phyloP scores from a whole-genome alignment of 2,888 invertebrate species.

The Orthosia cruda region DNA sequence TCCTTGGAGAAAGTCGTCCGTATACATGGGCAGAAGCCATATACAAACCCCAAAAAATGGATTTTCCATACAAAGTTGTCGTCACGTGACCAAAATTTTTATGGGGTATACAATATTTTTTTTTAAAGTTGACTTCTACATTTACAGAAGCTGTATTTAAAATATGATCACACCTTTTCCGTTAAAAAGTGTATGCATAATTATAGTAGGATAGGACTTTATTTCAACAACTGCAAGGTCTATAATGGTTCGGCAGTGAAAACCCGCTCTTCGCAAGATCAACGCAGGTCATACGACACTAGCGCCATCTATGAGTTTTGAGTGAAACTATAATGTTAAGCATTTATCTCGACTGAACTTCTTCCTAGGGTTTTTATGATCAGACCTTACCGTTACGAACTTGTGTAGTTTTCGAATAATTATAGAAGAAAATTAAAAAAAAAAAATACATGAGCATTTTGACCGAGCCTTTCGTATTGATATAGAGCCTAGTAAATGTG shows the following conservation, averaged over 20 bases:
- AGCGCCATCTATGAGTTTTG: constrained; percentile 19
- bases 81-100: no score
- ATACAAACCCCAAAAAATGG: no score
- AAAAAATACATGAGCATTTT: neutral
- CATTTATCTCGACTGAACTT: constrained; percentile 54
- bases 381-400: constrained; percentile 3
- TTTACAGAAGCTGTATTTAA: no score
- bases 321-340: constrained; percentile 36
- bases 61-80: no score
- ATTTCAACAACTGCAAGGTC: neutral
- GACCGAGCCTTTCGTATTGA: constrained; percentile 6
- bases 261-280: neutral
- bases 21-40: no score
- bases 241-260: neutral
- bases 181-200: no score
- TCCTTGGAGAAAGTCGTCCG: no score
- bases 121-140: no score
- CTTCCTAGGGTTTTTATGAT: constrained; percentile 42
- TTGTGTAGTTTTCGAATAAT: constrained; percentile 9
- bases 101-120: no score
- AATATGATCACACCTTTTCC: no score
- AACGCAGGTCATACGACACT: neutral
- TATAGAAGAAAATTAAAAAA: neutral
- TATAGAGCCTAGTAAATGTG: neutral
- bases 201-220: neutral